phyloP scores from a whole-genome alignment of 1,140 invertebrate genomes.

The Tenebrio molitor region DNA sequence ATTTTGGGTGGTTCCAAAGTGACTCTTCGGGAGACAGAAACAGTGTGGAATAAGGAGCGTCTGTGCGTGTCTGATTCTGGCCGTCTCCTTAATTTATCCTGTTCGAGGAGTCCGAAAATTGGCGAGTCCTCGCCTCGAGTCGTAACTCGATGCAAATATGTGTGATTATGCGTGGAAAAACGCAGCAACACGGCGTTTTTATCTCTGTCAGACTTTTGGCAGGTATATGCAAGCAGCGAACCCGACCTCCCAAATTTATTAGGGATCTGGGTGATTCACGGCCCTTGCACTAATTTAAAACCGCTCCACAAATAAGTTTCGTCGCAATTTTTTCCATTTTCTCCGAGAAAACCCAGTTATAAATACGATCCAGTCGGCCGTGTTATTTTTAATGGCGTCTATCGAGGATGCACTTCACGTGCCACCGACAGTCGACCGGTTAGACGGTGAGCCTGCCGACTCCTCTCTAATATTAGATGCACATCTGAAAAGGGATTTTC shows the following conservation, averaged over 20 bases:
- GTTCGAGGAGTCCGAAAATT: conserved; percentile 33
- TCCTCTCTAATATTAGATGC: conserved; percentile 32
- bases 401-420: conserved; percentile 43
- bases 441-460: conserved; percentile 14
- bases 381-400: conserved; percentile 40
- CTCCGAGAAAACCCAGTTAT: conserved; percentile 20
- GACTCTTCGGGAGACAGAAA: no score
- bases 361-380: conserved; percentile 20
- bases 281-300: conserved; percentile 23
- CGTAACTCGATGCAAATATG: conserved; percentile 44
- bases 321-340: no score
- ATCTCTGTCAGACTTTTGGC: conserved; percentile 41
- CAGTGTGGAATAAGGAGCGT: no score
- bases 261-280: conserved; percentile 35
- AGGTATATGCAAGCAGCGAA: conserved; percentile 9
- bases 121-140: conserved; percentile 24
- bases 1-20: no score
- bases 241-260: not conserved
- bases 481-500: conserved; percentile 33
- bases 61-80: conserved; percentile 43
- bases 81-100: conserved; percentile 27
- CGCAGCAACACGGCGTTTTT: conserved; percentile 26
- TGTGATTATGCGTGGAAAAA: conserved; percentile 46
- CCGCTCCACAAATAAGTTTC: no score
- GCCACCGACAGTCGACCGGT: conserved; percentile 19